These are phyloP conservation scores for Cyprinodon tularosa DNA, from an alignment of 2,113 vertebrate species.

Conservation along the genomic window DNA sequence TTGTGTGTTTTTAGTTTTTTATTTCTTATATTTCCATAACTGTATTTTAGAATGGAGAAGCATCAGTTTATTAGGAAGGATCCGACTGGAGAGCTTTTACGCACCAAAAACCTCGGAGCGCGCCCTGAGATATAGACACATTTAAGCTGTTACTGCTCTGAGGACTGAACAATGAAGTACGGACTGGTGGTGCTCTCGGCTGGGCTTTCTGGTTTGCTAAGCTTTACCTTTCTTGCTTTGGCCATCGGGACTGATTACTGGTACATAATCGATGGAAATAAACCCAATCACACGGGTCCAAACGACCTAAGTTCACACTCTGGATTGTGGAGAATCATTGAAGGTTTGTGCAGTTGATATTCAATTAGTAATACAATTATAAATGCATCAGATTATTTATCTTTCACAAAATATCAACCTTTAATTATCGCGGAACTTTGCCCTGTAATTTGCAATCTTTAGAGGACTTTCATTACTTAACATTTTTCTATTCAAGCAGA, in stretches of 20 bases:
- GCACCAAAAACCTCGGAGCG: constrained; percentile 33
- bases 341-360: constrained; percentile 64
- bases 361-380: not conserved
- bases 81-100: constrained; percentile 54
- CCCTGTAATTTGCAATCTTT: not conserved
- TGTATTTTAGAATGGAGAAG: constrained; percentile 17
- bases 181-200: constrained; percentile 76
- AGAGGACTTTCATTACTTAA: not conserved
- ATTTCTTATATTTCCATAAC: not conserved
- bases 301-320: constrained; percentile 73
- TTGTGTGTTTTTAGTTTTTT: not conserved
- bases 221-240: constrained; percentile 79
- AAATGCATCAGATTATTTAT: not conserved
- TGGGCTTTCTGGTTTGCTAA: constrained; percentile 76
- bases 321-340: constrained; percentile 79
- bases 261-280: constrained; percentile 84
- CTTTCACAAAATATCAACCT: not conserved
- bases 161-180: constrained; percentile 67
- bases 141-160: not conserved
- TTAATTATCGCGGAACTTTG: not conserved
- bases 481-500: not conserved
- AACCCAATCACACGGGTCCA: constrained; percentile 57
- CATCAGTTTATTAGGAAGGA: constrained; percentile 16
- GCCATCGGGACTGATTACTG: constrained; percentile 83
- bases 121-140: not conserved